Evolutionary conservation across 2,113 vertebrate species (phyloP).

Genomic region (Oreochromis tanganicae): DNA sequence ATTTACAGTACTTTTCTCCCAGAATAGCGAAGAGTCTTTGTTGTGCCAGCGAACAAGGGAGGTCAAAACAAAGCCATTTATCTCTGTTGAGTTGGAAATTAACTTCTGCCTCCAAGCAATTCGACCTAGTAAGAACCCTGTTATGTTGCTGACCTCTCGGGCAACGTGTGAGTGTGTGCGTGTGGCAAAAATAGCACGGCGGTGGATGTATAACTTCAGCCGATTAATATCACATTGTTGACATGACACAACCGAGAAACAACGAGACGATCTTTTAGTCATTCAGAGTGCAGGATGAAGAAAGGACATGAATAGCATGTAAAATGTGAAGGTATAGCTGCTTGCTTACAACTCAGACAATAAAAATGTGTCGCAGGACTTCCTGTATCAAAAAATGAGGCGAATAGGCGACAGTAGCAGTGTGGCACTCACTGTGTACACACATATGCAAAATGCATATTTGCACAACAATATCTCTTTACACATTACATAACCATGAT

Average conservation of each 20-base stretch:
- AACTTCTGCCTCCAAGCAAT: slow-evolving; percentile 55
- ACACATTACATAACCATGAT: not conserved
- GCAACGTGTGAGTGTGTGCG: slow-evolving; percentile 27
- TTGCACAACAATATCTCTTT: not conserved
- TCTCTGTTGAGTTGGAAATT: slow-evolving; percentile 64
- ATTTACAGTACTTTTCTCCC: not conserved
- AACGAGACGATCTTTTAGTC: not conserved
- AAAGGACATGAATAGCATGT: not conserved
- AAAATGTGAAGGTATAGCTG: not conserved
- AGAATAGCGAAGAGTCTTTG: slow-evolving; percentile 37
- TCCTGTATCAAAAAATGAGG: not conserved
- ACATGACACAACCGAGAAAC: slow-evolving; percentile 8
- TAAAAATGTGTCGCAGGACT: not conserved
- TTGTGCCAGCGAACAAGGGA: slow-evolving; percentile 32
- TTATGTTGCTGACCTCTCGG: slow-evolving; percentile 42
- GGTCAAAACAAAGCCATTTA: slow-evolving; percentile 60
- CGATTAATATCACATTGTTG: slow-evolving; percentile 42
- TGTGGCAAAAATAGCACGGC: slow-evolving; percentile 46
- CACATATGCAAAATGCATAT: not conserved
- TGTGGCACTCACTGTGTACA: not conserved
- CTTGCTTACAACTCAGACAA: not conserved
- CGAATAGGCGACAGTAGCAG: not conserved
- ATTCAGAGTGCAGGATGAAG: not conserved
- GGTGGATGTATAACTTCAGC: not conserved
- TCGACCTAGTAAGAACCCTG: slow-evolving; percentile 37